Conservation (phyloP, 2,113 vertebrate species). For the Guaruba guarouba region DNA sequence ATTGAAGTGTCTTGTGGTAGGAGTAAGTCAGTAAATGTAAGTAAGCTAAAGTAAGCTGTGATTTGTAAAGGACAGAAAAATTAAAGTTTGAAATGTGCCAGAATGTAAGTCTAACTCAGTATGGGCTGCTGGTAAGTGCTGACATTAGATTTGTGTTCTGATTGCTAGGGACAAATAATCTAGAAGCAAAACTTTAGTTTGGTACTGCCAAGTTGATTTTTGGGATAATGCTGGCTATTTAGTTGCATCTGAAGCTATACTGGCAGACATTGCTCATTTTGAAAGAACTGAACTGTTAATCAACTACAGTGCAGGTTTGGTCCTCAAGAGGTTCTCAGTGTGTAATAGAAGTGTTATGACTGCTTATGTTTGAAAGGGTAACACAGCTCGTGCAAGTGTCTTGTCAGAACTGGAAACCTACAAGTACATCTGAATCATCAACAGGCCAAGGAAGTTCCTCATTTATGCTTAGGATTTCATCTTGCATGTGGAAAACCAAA, state of each 20-base stretch:
- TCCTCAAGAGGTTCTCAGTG: not conserved
- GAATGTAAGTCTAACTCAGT: not conserved
- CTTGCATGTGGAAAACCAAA: not conserved
- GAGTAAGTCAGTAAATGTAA: not conserved
- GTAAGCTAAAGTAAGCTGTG: not conserved
- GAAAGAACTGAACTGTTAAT: not conserved
- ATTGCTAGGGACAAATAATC: not conserved
- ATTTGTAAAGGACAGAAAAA: not conserved
- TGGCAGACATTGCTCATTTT: not conserved
- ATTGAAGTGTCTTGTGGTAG: not conserved
- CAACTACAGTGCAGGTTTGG: not conserved
- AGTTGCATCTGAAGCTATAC: not conserved
- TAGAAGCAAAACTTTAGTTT: not conserved
- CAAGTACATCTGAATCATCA: not conserved
- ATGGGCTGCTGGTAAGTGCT: not conserved
- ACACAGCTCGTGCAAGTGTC: not conserved
- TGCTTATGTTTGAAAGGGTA: not conserved
- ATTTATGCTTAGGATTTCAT: not conserved
- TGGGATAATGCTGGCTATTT: not conserved
- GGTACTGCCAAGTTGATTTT: not conserved
- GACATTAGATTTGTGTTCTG: not conserved
- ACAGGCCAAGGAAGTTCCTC: not conserved
- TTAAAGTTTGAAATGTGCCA: not conserved
- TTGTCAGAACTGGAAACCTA: not conserved
- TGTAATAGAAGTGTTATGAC: not conserved